Conservation (phyloP, 2,888 invertebrate genomes). For the Adineta ricciae region DNA sequence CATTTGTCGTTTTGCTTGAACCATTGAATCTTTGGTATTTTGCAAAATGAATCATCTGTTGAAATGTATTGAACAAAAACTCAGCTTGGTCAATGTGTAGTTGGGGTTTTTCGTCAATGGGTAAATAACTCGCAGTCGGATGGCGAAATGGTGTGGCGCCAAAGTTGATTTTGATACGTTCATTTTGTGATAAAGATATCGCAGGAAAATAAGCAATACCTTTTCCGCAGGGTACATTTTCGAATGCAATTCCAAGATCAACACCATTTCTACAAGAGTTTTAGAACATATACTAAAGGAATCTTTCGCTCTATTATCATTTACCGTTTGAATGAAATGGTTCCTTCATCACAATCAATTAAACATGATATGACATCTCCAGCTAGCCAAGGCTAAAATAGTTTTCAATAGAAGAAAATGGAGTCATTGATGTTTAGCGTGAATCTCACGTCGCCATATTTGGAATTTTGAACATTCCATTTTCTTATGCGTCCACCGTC, state of each 20-base stretch:
- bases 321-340: conserved; percentile 56
- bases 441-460: conserved; percentile 59
- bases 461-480: conserved; percentile 63
- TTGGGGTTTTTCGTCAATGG: neutral
- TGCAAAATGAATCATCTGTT: neutral
- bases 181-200: conserved; percentile 66
- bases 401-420: too few relatives aligned
- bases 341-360: conserved; percentile 63
- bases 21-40: neutral
- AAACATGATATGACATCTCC: conserved; percentile 71
- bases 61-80: neutral
- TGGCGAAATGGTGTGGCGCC: conserved; percentile 58
- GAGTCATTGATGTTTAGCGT: too few relatives aligned
- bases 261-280: conserved; percentile 62
- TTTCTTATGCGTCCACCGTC: conserved; percentile 63
- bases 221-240: conserved; percentile 61
- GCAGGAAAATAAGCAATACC: conserved; percentile 71
- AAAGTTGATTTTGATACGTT: conserved; percentile 68
- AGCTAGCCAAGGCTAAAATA: conserved; percentile 60
- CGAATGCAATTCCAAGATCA: conserved; percentile 65
- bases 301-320: conserved; percentile 50
- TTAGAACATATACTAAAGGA: neutral
- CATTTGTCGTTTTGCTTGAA: neutral
- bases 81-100: neutral
- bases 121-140: neutral